Conservation (phyloP, 2,888 invertebrate genomes). For the Bhutanitis thaidina region DNA sequence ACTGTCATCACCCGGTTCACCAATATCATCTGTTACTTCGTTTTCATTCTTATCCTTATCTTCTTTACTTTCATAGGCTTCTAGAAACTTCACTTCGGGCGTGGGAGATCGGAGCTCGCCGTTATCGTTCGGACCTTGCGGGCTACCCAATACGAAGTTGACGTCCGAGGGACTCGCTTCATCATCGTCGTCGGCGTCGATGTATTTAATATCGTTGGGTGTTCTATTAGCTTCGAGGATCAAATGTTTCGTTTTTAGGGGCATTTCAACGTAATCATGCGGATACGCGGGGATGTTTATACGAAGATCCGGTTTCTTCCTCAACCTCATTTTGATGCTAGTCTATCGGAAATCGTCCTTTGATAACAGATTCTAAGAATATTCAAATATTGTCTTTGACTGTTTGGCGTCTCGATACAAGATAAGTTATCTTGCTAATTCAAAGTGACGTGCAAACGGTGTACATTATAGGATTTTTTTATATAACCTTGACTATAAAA, state of each 20-base stretch:
- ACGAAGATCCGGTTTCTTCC: conserved; percentile 63
- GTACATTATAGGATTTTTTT: background rate
- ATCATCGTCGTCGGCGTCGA: conserved; percentile 46
- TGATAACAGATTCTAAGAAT: background rate
- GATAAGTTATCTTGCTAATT: conserved; percentile 14
- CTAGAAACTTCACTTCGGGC: conserved; percentile 55
- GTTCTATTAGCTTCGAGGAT: conserved; percentile 40
- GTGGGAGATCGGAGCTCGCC: conserved; percentile 40
- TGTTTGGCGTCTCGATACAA: conserved; percentile 4
- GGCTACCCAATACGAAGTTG: conserved; percentile 26
- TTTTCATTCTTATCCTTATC: too few relatives aligned
- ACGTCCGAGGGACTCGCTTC: conserved; percentile 19
- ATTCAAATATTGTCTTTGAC: conserved; percentile 20
- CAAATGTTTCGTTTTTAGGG: conserved; percentile 42
- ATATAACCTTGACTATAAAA: background rate
- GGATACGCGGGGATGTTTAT: conserved; percentile 58
- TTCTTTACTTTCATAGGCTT: conserved; percentile 21
- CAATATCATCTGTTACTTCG: conserved; percentile 16
- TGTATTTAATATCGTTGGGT: conserved; percentile 37
- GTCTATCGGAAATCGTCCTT: conserved; percentile 9
- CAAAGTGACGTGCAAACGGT: background rate
- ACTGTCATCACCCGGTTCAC: conserved; percentile 29
- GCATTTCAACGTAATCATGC: conserved; percentile 67
- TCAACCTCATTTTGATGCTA: conserved; percentile 40
- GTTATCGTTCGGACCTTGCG: conserved; percentile 11